Base-by-base conservation (phyloP, 2,113 vertebrate genomes). In the Centropristis striata region DNA sequence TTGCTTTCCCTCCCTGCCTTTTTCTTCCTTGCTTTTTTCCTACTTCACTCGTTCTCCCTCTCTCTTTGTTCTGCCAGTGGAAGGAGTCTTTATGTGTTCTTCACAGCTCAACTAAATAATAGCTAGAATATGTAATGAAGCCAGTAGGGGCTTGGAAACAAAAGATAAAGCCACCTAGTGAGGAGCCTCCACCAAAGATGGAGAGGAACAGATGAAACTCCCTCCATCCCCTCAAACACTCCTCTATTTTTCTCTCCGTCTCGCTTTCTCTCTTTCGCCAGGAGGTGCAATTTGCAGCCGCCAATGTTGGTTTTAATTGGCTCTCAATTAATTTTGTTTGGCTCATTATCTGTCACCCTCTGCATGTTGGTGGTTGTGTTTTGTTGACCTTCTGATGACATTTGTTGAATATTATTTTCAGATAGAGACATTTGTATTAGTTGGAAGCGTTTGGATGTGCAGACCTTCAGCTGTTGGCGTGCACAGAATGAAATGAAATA, bases 111-210 rank as follows among this genome's bases (percentile, higher is more conserved):
- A 42, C 64, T 78, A 82, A 85, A 90, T 74, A 66, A 83, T 74
- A 78, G 77, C 81, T 77, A 64, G 71, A 80, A 79, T 83, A 49
- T 75, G 78, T 91, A 92, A 91, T 85, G 87, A 93, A 91, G 86
- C 85, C 90, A 88, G 78, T 27, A 21, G 88, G 85, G 79, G 85
- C 51, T 66, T 71, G 42, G 58, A 65, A 81, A 82, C 71, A 61
- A 83, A 69, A 73, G 73, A 85, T 88, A 66, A 79, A 57, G 63
- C 74, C 55, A 55, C 81, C 80, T 69, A 67, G 61, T 21, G 53
- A 70, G 66, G 59, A 75, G 42, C 65, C 59, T 78, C 20, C 59
- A 63, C 53, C 55, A 72, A 78, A 86, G 71, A 88, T 71, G 76
- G 57, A 46, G 13, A 59, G 32, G 70, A 77, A 58, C 39, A 81